phyloP scores from a whole-genome alignment of 2,888 invertebrate species.

The Carabus problematicus region DNA sequence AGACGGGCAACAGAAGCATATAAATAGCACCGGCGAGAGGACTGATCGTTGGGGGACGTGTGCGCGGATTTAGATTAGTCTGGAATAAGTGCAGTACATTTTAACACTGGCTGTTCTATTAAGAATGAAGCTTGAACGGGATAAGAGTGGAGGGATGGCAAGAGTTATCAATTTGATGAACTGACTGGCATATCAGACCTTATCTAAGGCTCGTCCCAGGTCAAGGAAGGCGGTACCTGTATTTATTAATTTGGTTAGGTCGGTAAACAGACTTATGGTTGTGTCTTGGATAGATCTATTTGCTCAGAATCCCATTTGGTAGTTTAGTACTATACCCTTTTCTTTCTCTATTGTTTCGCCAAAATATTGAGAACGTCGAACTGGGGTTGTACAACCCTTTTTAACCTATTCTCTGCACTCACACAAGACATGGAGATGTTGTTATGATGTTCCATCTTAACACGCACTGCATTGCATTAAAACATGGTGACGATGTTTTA shows the following conservation, averaged over 20 bases:
- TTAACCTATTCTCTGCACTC: too few species aligned
- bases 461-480: too few species aligned
- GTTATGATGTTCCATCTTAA: too few species aligned
- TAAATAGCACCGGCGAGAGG: slow-evolving; percentile 8
- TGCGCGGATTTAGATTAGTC: not conserved
- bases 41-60: not conserved
- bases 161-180: not conserved
- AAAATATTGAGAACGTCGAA: too few species aligned
- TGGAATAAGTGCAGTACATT: too few species aligned
- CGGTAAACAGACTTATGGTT: not conserved
- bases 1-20: not conserved
- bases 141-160: not conserved
- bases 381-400: too few species aligned
- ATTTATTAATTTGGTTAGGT: not conserved
- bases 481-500: too few species aligned
- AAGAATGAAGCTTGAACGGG: not conserved
- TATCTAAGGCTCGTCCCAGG: slow-evolving; percentile 4
- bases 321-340: not conserved
- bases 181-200: not conserved
- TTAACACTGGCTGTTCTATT: not conserved
- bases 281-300: not conserved
- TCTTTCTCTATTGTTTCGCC: too few species aligned
- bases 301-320: not conserved
- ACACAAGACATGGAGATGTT: too few species aligned
- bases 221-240: too few species aligned